Base-by-base conservation (phyloP, 2,888 invertebrate species). In the Phengaris alcon region DNA sequence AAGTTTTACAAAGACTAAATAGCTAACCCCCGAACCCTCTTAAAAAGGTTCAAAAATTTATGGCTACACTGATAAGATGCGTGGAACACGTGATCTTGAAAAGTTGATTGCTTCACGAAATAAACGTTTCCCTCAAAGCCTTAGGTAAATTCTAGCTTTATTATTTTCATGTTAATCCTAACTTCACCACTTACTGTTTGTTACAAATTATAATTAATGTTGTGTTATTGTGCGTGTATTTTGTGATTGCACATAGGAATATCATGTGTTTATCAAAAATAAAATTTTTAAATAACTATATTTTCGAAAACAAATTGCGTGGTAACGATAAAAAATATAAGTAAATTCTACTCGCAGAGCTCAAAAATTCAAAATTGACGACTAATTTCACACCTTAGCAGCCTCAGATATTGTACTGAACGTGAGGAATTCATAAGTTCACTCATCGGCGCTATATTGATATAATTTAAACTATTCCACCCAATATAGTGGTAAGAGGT, bases 81-180 rank as follows among this genome's bases (percentile, higher is more conserved):
- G 70, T 70, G 52, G 15, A 52, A 70, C 70, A 70, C 15, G 52
- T 70, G 70, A 51, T 70, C 51, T 70, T 52, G 15, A 70, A 69
- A 70, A 51, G 35, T 70, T 70, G 9, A 22, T 70, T 70, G 15
- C 8, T 12, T 15, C 48, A 22, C 70, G 70, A 48, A 70, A 51
- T 22, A 59, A 12, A 68, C 10, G 59, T 22, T 59, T n/a, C 55
- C 55, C 55, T 8, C 22, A 22, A 22, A 59, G 59, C 9, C 35
- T 64, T 64, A 59, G 3, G 15, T 22, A 59, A 22, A 9, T 59
- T 15, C 8, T 15, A n/a, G 15, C 0, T 57, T 6, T 8, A 57
- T n/a, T n/a, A 57, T 15, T 57, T 15, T 15, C 1, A 57, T 22
- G 22, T 57, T 8, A 57, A 3, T 2, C 6, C 46, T 46, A 46